These are phyloP conservation scores for Belgica antarctica DNA, from an alignment of 2,888 invertebrate species.

Conservation along the genomic window DNA sequence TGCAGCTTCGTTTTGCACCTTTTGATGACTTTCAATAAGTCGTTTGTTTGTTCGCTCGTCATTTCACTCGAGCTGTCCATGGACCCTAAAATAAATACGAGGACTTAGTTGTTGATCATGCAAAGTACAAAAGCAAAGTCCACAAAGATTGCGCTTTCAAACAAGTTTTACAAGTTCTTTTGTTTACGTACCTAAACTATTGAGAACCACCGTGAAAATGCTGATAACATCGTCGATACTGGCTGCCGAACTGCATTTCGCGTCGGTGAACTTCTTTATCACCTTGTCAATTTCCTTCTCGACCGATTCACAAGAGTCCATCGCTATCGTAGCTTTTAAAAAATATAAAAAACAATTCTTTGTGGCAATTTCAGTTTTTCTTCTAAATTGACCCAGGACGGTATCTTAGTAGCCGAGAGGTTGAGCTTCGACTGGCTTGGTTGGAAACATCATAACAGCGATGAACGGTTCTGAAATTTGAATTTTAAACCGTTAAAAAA, in stretches of 20 bases:
- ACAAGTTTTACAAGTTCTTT: conserved; percentile 1
- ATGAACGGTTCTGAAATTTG: no score
- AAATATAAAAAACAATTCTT: no score
- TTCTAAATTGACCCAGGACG: no score
- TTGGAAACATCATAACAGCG: no score
- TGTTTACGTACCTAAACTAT: conserved; percentile 14
- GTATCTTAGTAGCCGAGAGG: no score
- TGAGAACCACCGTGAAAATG: background rate
- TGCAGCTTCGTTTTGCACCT: conserved; percentile 71
- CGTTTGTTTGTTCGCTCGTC: background rate
- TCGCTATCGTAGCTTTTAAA: conserved; percentile 42
- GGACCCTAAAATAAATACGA: conserved; percentile 13
- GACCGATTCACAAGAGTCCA: conserved; percentile 50
- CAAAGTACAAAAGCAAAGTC: background rate
- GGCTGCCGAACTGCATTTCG: conserved; percentile 50
- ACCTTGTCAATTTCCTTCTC: conserved; percentile 55
- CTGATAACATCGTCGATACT: conserved; percentile 19
- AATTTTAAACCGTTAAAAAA: no score
- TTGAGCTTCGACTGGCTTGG: no score
- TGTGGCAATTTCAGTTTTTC: no score
- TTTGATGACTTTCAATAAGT: conserved; percentile 3
- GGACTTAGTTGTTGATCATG: background rate
- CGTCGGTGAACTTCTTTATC: conserved; percentile 52
- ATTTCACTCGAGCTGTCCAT: background rate
- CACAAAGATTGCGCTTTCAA: background rate